These are phyloP conservation scores for Phylloscopus whistleri DNA, from an alignment of 2,113 vertebrate genomes.

Conservation along the genomic window DNA sequence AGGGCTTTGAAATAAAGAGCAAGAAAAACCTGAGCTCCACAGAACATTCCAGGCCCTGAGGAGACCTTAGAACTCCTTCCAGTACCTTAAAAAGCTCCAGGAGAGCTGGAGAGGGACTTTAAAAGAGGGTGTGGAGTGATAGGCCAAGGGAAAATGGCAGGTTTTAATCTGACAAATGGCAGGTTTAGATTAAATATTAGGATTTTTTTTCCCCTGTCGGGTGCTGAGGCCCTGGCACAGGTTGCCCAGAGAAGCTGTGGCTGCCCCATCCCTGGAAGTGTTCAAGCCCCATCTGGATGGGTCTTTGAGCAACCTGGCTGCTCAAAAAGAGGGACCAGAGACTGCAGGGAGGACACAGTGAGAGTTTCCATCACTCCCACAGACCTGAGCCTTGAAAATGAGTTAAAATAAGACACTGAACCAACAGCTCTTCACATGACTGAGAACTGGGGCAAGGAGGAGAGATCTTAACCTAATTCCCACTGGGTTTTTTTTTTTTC, in stretches of 20 bases:
- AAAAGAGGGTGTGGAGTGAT: background rate
- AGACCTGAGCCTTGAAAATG: background rate
- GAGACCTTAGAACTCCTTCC: background rate
- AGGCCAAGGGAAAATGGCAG: background rate
- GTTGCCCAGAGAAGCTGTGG: background rate
- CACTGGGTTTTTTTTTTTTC: background rate
- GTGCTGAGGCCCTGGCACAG: background rate
- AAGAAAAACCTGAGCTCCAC: background rate
- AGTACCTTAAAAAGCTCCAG: background rate
- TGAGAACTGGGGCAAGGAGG: background rate
- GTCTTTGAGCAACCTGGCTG: background rate
- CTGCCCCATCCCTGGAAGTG: background rate
- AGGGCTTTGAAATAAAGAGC: background rate
- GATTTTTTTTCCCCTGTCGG: background rate
- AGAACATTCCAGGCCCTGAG: background rate
- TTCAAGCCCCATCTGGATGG: background rate
- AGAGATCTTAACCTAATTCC: background rate
- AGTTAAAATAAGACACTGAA: conserved; percentile 4
- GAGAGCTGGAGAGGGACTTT: background rate
- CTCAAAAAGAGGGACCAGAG: background rate
- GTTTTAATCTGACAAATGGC: background rate
- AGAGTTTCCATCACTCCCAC: background rate
- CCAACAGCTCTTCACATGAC: background rate
- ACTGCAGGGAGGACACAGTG: rapidly evolving
- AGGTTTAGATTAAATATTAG: background rate